Percentiles rank a stretch among this genome's conserved stretches.
phyloP scores from a whole-genome alignment of 2,797 vertebrate species.

The Discoglossus pictus region DNA sequence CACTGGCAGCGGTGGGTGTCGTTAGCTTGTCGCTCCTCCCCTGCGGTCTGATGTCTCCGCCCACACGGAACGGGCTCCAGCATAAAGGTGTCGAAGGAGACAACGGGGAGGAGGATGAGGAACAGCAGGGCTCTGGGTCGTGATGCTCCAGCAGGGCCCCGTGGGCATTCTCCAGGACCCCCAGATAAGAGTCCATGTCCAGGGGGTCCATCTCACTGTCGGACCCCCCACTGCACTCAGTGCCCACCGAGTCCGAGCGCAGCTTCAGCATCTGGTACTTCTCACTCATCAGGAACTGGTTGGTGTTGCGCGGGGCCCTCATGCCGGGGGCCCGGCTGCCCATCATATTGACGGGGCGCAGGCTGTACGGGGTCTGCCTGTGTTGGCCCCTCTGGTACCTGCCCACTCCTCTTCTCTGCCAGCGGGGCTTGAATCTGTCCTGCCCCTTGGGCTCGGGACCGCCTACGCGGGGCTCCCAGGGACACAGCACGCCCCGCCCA shows the following conservation, averaged over 20 bases:
- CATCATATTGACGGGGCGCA: slow-evolving; percentile 78
- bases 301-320: slow-evolving; percentile 86
- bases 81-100: slow-evolving; percentile 39
- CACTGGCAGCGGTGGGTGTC: background rate
- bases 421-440: slow-evolving; percentile 61
- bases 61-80: background rate
- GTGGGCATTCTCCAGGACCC: slow-evolving; percentile 83
- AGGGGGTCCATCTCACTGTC: slow-evolving; percentile 82
- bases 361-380: slow-evolving; percentile 54
- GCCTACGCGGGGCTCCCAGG: slow-evolving; percentile 53
- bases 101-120: background rate
- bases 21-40: background rate
- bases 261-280: slow-evolving; percentile 86
- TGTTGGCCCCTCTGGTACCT: slow-evolving; percentile 54
- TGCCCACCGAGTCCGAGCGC: slow-evolving; percentile 84
- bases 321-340: slow-evolving; percentile 80
- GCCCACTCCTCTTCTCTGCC: slow-evolving; percentile 60
- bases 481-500: slow-evolving; percentile 62
- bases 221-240: slow-evolving; percentile 74
- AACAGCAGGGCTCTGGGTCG: slow-evolving; percentile 3
- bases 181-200: slow-evolving; percentile 86
- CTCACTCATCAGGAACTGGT: slow-evolving; percentile 89
- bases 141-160: slow-evolving; percentile 81
- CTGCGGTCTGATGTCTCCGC: background rate
- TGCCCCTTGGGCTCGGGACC: slow-evolving; percentile 19